Conservation (phyloP, 2,113 vertebrate species). For the Stigmatopora argus region DNA sequence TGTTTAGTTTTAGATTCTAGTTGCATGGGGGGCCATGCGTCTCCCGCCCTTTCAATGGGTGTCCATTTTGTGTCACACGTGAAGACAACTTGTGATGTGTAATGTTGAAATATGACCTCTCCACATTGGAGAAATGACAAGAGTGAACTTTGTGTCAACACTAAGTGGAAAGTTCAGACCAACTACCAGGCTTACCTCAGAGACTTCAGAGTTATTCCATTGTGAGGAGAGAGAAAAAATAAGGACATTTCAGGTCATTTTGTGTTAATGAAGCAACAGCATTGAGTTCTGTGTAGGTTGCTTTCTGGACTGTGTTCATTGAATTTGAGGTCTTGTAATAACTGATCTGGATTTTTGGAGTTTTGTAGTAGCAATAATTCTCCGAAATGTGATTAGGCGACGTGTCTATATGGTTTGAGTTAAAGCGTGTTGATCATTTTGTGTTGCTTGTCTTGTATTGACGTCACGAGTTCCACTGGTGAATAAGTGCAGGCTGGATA, state of each 20-base stretch:
- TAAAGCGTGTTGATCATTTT: constrained; percentile 58
- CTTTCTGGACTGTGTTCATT: constrained; percentile 29
- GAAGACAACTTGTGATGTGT: constrained; percentile 51
- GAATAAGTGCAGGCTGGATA: constrained; percentile 43
- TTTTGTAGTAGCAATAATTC: constrained; percentile 68
- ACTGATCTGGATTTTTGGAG: constrained; percentile 47
- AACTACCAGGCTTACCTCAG: constrained; percentile 64
- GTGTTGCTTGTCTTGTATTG: constrained; percentile 42
- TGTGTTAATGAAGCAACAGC: constrained; percentile 30
- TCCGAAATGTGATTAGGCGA: constrained; percentile 61
- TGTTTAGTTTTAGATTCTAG: constrained; percentile 36
- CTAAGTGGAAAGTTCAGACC: constrained; percentile 59
- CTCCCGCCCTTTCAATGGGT: constrained; percentile 32
- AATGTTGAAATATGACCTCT: constrained; percentile 56
- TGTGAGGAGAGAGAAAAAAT: constrained; percentile 30
- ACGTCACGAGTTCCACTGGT: constrained; percentile 40
- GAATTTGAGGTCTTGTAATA: constrained; percentile 52
- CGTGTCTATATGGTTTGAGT: constrained; percentile 48
- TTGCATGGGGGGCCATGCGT: constrained; percentile 28
- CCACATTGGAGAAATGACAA: constrained; percentile 73
- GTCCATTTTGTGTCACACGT: constrained; percentile 56
- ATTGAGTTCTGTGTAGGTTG: constrained; percentile 26
- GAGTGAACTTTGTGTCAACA: constrained; percentile 59
- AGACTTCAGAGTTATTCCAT: constrained; percentile 43
- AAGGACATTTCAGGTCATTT: constrained; percentile 53